Percentiles rank a stretch among this genome's conserved stretches.
Evolutionary conservation across 2,113 vertebrate species (phyloP).

Genomic region (Nannospalax galili): DNA sequence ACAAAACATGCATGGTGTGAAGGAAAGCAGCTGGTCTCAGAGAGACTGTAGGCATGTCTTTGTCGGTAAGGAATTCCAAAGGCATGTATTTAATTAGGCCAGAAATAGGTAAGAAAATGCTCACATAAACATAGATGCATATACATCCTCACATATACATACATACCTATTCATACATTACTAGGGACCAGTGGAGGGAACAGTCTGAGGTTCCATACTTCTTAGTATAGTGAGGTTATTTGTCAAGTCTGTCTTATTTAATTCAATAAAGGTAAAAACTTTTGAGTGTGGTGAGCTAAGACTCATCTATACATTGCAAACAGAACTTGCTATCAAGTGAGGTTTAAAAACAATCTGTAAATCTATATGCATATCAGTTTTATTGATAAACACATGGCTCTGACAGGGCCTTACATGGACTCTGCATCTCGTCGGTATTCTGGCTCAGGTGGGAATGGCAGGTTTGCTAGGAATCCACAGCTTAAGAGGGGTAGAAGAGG

Average conservation of each 20-base stretch:
- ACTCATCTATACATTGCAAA: background rate
- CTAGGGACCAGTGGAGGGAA: background rate
- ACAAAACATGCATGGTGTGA: background rate
- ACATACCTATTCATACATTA: background rate
- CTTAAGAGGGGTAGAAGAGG: background rate
- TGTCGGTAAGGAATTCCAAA: background rate
- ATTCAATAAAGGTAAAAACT: slow-evolving; percentile 28
- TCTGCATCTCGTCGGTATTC: background rate
- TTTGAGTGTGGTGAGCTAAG: background rate
- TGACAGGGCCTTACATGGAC: background rate
- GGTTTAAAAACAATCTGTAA: background rate
- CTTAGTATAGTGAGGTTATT: background rate
- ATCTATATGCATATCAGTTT: background rate
- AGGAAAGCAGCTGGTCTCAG: background rate
- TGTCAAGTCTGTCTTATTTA: background rate
- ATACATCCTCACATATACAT: background rate
- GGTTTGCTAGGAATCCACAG: background rate
- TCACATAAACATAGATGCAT: accelerated
- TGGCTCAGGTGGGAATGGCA: background rate
- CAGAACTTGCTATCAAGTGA: background rate
- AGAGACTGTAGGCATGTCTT: background rate
- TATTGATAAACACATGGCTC: background rate
- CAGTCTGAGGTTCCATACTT: background rate
- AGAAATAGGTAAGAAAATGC: background rate
- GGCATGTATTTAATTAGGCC: background rate